These are phyloP conservation scores for Leptobrachium leishanense DNA, from an alignment of 2,113 vertebrate species.

Conservation along the genomic window DNA sequence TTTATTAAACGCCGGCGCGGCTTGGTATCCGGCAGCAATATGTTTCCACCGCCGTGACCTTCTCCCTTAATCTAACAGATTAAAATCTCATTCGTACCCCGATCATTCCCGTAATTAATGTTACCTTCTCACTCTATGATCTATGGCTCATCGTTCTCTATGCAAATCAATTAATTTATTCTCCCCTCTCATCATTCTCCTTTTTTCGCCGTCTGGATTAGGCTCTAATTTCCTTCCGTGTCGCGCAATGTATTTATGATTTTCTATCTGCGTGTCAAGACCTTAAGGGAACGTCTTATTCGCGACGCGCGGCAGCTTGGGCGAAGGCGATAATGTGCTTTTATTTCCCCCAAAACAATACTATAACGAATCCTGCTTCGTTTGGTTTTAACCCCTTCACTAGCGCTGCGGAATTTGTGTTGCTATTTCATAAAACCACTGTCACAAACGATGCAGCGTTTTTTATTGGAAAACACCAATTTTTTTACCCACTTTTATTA, in stretches of 20 bases:
- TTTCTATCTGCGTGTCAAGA: background rate
- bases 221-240: background rate
- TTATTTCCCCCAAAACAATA: no score
- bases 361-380: no score
- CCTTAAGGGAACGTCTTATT: background rate
- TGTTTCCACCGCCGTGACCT: slow-evolving; percentile 16
- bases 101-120: slow-evolving; percentile 32
- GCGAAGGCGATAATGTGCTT: no score
- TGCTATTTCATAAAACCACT: no score
- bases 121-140: slow-evolving; percentile 21
- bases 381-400: no score
- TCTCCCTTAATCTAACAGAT: slow-evolving; percentile 22
- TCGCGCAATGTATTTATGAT: background rate
- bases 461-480: no score
- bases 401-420: no score
- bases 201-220: background rate
- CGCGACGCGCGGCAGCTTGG: no score
- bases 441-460: no score
- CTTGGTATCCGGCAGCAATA: slow-evolving; percentile 1
- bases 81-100: slow-evolving; percentile 13
- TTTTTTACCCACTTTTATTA: no score
- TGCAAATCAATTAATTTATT: slow-evolving; percentile 37
- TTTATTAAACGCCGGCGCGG: background rate
- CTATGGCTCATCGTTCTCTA: slow-evolving; percentile 16
- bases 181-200: background rate